Evolutionary conservation across 2,113 vertebrate genomes (phyloP).

Genomic region (Ceyx cyanopectus): DNA sequence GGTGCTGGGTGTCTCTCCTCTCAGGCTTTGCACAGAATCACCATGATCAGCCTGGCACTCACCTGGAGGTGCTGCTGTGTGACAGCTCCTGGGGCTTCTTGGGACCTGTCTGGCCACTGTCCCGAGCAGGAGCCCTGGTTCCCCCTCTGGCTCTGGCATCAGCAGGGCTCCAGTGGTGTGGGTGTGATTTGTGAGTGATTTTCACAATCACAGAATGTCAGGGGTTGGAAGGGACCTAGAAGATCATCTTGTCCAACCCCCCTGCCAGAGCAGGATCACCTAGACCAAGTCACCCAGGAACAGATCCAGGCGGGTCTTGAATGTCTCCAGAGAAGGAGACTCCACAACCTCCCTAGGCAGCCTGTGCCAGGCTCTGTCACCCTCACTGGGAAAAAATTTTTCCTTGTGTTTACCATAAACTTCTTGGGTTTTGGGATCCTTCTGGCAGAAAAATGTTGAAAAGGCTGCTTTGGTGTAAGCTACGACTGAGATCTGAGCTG

Average conservation of each 20-base stretch:
- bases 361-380: no score
- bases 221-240: no score
- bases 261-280: no score
- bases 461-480: not conserved
- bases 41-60: fast-evolving
- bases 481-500: not conserved
- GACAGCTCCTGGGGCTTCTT: not conserved
- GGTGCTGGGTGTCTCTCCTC: not conserved
- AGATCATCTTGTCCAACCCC: no score
- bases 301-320: no score
- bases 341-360: no score
- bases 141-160: fast-evolving
- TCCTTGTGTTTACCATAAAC: no score
- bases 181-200: not conserved
- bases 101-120: not conserved
- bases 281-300: no score
- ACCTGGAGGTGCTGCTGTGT: not conserved
- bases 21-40: not conserved
- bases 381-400: no score
- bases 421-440: constrained; percentile 1
- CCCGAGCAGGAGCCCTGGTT: not conserved
- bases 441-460: constrained; percentile 28
- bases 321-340: no score
- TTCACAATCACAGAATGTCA: no score
- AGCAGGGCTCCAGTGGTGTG: not conserved